These are phyloP conservation scores for Aspidoscelis tigris DNA, from an alignment of 2,113 vertebrate species.

Conservation along the genomic window DNA sequence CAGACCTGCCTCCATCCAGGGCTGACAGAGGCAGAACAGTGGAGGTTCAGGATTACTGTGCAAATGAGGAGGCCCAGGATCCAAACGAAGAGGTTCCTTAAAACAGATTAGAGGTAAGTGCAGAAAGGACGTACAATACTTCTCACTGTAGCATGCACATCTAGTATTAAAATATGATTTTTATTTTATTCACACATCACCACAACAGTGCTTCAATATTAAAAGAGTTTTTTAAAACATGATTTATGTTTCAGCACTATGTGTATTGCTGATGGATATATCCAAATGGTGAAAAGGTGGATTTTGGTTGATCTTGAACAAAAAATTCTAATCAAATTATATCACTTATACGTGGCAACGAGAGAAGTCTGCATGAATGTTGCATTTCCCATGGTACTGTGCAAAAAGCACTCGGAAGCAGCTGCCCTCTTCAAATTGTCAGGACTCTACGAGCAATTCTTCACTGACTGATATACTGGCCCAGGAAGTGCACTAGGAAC, in stretches of 20 bases:
- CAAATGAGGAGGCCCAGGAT: too few species aligned
- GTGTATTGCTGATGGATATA: neutral
- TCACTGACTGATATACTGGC: too few species aligned
- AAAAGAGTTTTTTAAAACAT: neutral
- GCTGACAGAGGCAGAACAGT: too few species aligned
- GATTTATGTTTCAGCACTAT: neutral
- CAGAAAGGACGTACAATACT: neutral
- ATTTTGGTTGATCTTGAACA: constrained; percentile 33
- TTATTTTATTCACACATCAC: neutral
- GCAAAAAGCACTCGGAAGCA: neutral
- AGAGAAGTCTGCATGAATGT: constrained; percentile 9
- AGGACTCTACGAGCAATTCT: neutral
- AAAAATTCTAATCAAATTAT: neutral
- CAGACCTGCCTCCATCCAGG: too few species aligned
- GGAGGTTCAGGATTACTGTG: too few species aligned
- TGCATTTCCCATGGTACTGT: neutral
- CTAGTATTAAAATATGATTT: neutral
- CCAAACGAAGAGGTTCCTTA: too few species aligned
- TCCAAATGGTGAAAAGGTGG: neutral
- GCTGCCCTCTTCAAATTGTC: neutral
- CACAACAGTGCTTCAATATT: neutral
- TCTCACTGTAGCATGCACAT: neutral
- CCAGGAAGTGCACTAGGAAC: too few species aligned
- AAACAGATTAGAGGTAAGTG: too few species aligned
- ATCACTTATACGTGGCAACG: constrained; percentile 8